Conservation (phyloP, 1,140 invertebrate genomes). For the Drosophila setifemur region DNA sequence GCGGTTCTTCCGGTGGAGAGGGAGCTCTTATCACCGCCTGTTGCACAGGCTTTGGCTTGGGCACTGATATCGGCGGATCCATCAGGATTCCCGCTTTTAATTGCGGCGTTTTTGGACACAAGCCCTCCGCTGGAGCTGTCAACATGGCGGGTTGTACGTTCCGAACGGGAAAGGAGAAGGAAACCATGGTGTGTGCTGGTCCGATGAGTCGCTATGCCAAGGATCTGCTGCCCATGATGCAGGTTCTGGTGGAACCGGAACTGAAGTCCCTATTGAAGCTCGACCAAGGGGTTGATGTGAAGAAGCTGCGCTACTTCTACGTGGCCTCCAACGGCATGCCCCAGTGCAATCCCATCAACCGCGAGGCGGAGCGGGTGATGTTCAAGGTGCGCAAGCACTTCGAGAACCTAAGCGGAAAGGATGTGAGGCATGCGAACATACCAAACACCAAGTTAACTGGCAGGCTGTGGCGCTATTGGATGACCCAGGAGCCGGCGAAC, state of each 20-base stretch:
- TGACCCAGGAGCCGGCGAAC: conserved; percentile 87
- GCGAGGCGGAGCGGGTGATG: conserved; percentile 87
- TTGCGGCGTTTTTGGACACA: conserved; percentile 96
- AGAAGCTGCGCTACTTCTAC: conserved; percentile 90
- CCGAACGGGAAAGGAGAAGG: conserved; percentile 84
- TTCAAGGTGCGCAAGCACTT: conserved; percentile 82
- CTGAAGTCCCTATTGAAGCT: conserved; percentile 73
- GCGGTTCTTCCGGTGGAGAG: conserved; percentile 94
- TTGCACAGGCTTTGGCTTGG: conserved; percentile 92
- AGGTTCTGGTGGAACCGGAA: conserved; percentile 76
- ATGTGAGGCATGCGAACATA: conserved; percentile 82
- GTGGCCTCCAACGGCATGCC: conserved; percentile 88
- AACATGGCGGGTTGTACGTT: conserved; percentile 86
- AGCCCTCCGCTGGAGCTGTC: conserved; percentile 89
- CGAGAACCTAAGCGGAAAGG: conserved; percentile 37
- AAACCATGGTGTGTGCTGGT: conserved; percentile 88
- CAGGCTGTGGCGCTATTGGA: conserved; percentile 89
- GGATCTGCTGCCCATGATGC: conserved; percentile 89
- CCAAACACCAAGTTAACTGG: conserved; percentile 86
- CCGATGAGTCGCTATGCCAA: conserved; percentile 90
- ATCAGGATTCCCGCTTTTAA: conserved; percentile 97
- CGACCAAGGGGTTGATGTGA: conserved; percentile 85
- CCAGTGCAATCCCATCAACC: conserved; percentile 87
- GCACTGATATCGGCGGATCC: conserved; percentile 97
- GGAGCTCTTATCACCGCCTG: conserved; percentile 88